Evolutionary conservation across 2,113 vertebrate species (phyloP).

Genomic region (Manacus vitellinus): DNA sequence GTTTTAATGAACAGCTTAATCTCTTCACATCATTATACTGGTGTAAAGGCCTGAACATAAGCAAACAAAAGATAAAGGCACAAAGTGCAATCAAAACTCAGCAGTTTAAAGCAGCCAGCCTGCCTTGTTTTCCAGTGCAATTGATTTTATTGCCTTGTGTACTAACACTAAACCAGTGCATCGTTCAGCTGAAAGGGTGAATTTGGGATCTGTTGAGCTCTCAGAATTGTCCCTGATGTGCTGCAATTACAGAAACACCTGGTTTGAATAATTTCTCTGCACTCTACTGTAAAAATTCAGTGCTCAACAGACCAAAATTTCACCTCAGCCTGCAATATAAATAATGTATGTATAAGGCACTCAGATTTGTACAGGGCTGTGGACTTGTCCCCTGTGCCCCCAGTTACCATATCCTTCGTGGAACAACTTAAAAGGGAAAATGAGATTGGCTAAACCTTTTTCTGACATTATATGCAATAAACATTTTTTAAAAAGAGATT

Average conservation of each 20-base stretch:
- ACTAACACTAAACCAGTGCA: not conserved
- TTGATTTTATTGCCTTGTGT: constrained; percentile 9
- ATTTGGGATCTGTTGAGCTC: not conserved
- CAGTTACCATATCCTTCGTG: not conserved
- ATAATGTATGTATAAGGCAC: not conserved
- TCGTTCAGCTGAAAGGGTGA: constrained; percentile 2
- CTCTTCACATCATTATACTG: not conserved
- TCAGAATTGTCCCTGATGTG: not conserved
- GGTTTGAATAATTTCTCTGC: constrained; percentile 13
- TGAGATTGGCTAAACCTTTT: not conserved
- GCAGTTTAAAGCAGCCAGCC: not conserved
- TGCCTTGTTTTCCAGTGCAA: not conserved
- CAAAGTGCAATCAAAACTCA: constrained; percentile 1
- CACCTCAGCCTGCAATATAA: not conserved
- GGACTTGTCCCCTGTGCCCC: not conserved
- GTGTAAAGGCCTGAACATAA: not conserved
- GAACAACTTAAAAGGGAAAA: not conserved
- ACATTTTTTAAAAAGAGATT: not conserved
- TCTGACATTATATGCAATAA: not conserved
- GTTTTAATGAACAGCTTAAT: not conserved
- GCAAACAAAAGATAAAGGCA: constrained; percentile 32
- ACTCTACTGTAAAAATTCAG: not conserved
- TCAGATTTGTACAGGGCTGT: not conserved
- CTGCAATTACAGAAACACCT: constrained; percentile 55
- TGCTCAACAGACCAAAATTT: constrained; percentile 12